A percentile compares a stretch with the other conserved stretches of the same genome.
phyloP scores from a whole-genome alignment of 2,797 vertebrate genomes.

The Taenioides sp. region DNA sequence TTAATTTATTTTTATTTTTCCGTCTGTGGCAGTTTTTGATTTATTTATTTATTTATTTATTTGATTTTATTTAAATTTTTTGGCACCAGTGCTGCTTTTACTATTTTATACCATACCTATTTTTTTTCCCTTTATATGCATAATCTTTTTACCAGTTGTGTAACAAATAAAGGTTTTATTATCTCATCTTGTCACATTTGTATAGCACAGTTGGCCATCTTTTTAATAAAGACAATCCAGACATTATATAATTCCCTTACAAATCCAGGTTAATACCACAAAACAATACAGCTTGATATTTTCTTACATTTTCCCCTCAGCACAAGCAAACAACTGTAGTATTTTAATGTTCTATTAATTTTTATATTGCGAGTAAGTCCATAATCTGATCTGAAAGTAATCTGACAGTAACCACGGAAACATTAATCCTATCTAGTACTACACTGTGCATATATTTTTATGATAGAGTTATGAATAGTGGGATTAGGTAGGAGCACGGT shows the following conservation, averaged over 20 bases:
- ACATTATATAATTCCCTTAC: conserved; percentile 32
- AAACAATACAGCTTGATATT: conserved; percentile 47
- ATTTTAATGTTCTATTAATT: conserved; percentile 26
- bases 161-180: too few relatives aligned
- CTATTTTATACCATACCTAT: too few relatives aligned
- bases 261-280: conserved; percentile 63
- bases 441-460: conserved; percentile 39
- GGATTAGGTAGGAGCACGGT: conserved; percentile 55
- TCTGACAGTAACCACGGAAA: conserved; percentile 66
- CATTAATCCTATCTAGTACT: conserved; percentile 70
- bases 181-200: background rate
- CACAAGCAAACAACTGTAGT: conserved; percentile 21
- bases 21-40: too few relatives aligned
- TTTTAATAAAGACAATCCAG: conserved; percentile 34
- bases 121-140: too few relatives aligned
- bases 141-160: too few relatives aligned
- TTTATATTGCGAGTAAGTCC: conserved; percentile 55
- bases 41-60: too few relatives aligned
- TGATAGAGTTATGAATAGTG: conserved; percentile 33
- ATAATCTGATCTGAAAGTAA: conserved; percentile 76
- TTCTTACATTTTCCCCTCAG: conserved; percentile 13
- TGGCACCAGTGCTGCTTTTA: too few relatives aligned
- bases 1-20: too few relatives aligned
- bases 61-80: too few relatives aligned
- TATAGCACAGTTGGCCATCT: conserved; percentile 19